Conservation (phyloP, 2,888 invertebrate genomes). For the Nephrotoma flavescens region DNA sequence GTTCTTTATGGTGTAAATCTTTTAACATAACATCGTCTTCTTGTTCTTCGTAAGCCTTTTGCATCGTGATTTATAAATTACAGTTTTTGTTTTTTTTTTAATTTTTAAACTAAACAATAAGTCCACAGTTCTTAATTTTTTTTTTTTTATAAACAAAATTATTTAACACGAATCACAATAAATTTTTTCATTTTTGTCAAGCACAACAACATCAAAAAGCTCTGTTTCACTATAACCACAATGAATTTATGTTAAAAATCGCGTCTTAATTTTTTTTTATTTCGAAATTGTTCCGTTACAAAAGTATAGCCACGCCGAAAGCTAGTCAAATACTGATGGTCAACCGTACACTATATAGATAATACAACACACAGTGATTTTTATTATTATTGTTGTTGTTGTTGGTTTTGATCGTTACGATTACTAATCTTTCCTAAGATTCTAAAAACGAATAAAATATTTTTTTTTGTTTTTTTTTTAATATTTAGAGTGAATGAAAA, state of each 20-base stretch:
- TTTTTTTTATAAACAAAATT: too few species aligned
- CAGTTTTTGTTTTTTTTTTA: neutral
- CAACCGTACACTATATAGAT: neutral
- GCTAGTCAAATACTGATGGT: neutral
- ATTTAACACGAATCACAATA: neutral
- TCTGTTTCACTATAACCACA: neutral
- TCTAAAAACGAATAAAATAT: neutral
- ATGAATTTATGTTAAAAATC: too few species aligned
- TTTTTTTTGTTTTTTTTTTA: neutral
- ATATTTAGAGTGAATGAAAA: neutral
- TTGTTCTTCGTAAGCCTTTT: neutral
- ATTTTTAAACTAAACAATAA: neutral
- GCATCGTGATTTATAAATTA: neutral
- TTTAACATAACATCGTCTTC: conserved; percentile 2
- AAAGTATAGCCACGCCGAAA: neutral
- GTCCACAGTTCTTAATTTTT: neutral
- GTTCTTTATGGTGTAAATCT: neutral
- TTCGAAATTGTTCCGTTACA: neutral
- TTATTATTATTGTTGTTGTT: neutral
- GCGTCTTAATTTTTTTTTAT: too few species aligned
- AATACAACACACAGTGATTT: neutral
- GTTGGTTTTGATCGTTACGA: neutral
- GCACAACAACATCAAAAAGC: neutral
- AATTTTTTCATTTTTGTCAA: neutral
- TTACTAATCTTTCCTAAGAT: neutral